Conservation (phyloP, 1,140 invertebrate genomes). For the Campoletis sonorensis region DNA sequence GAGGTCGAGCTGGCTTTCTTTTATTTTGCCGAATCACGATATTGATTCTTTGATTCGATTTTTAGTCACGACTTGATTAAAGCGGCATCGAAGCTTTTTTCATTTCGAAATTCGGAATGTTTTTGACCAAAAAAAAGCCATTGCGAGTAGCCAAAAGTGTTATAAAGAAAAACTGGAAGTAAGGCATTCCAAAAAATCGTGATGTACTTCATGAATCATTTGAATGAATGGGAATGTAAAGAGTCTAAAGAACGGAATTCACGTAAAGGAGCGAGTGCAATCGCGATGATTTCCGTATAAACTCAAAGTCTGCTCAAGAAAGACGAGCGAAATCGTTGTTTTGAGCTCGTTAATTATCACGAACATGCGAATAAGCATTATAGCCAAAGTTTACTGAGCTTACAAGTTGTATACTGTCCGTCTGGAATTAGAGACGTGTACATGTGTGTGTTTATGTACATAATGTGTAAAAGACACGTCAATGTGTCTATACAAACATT, state of each 20-base stretch:
- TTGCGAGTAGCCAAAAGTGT: no score
- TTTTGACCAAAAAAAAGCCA: no score
- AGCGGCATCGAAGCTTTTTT: no score
- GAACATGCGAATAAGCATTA: slow-evolving; percentile 48
- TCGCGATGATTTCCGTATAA: slow-evolving; percentile 26
- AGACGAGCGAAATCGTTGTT: slow-evolving; percentile 1
- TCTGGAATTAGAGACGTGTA: background rate
- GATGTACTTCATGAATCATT: no score
- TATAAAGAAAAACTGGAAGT: no score
- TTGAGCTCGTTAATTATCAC: slow-evolving; percentile 35
- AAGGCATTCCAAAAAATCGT: no score
- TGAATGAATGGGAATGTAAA: no score
- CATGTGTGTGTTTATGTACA: background rate
- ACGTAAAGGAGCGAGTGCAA: background rate
- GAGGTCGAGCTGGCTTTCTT: no score
- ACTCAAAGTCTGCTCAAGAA: slow-evolving; percentile 5
- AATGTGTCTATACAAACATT: background rate
- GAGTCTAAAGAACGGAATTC: background rate
- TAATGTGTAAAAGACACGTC: background rate
- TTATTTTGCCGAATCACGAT: no score
- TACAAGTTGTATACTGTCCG: background rate
- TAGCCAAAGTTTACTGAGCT: slow-evolving; percentile 15
- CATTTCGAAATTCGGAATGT: no score
- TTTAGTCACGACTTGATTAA: no score
- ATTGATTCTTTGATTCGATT: no score